Conservation (phyloP, 2,113 vertebrate genomes). For the Limnothrissa miodon region DNA sequence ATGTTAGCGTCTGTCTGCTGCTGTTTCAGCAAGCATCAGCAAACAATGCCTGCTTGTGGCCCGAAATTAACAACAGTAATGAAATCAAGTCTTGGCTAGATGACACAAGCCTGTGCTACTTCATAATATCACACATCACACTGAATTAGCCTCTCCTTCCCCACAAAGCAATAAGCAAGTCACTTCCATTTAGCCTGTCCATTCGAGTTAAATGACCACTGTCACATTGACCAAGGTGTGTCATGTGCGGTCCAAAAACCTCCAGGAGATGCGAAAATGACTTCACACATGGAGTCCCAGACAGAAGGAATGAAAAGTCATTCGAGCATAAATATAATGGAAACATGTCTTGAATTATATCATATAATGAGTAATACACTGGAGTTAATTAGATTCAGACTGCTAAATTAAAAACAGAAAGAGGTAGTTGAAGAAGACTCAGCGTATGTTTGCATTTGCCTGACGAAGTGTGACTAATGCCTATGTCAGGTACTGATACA, state of each 20-base stretch:
- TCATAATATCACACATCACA: conserved; percentile 5
- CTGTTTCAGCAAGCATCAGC: conserved; percentile 2
- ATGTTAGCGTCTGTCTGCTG: not conserved
- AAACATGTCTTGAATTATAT: conserved; percentile 16
- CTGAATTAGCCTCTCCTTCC: conserved; percentile 37
- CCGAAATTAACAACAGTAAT: conserved; percentile 26
- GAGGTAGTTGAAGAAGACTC: not conserved
- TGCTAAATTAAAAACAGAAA: conserved; percentile 18
- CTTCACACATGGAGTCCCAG: conserved; percentile 7
- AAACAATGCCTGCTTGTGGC: not conserved
- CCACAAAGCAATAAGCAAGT: conserved; percentile 21
- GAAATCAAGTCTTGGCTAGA: conserved; percentile 15
- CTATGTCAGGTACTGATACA: not conserved
- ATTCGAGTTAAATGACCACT: conserved; percentile 24
- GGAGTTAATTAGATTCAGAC: conserved; percentile 28
- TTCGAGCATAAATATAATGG: conserved; percentile 30
- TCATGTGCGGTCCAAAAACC: not conserved
- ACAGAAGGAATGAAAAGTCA: conserved; percentile 33
- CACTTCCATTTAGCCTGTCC: conserved; percentile 27
- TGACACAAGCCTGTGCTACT: not conserved
- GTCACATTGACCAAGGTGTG: conserved; percentile 27
- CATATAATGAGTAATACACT: conserved; percentile 17
- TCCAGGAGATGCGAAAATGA: not conserved
- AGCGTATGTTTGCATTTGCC: conserved; percentile 15
- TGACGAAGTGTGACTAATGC: conserved; percentile 1